Base-by-base conservation (phyloP, 23 tunicate species). In the Styela plicata region DNA sequence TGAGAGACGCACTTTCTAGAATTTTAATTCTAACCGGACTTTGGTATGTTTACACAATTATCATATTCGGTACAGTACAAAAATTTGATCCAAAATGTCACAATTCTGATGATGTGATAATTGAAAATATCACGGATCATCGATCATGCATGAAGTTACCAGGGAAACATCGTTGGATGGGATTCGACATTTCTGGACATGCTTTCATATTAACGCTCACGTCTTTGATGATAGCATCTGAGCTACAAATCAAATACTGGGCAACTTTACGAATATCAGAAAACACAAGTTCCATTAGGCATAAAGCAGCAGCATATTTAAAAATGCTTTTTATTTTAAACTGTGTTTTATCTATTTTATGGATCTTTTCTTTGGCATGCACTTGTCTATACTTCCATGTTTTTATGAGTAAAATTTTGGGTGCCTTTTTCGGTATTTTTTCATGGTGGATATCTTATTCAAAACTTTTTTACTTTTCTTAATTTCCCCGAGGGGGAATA, bases 171-270 rank as follows among this genome's bases (percentile, higher is more conserved):
- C 21, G 34, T 34, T 92, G 97, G 97, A 67, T 63, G 61, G 89
- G 80, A 22, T 89, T 87, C 37, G 97, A 92, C 80, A 92, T 92
- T 21, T 92, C 97, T 0, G 97, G 97, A 27, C 97, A 92, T 70
- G 85, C 78, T 34, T 92, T 92, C 80, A 21, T 92, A 1, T 53
- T 92, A 21, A 74, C 86, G 0, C 88, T 24, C 63, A 78, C 74
- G 2, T 36, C 85, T 36, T 74, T 92, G 31, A n/a, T 92, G 24
- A 87, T 88, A 18, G 81, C 88, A 27, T 92, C 97, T 44, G 97
- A 92, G 57, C 23, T 87, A 1, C 86, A 80, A 66, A 67, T 92
- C 73, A 86, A 87, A 16, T 37, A 33, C 66, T 21, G 80, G 34
- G 87, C 92, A 92, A 24, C 32, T 53, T 65, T 68, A 24, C 84